A percentile compares a stretch with the other conserved stretches of the same genome.
Evolutionary conservation across 2,888 invertebrate genomes (phyloP).

Genomic region (Drosophila incognita): DNA sequence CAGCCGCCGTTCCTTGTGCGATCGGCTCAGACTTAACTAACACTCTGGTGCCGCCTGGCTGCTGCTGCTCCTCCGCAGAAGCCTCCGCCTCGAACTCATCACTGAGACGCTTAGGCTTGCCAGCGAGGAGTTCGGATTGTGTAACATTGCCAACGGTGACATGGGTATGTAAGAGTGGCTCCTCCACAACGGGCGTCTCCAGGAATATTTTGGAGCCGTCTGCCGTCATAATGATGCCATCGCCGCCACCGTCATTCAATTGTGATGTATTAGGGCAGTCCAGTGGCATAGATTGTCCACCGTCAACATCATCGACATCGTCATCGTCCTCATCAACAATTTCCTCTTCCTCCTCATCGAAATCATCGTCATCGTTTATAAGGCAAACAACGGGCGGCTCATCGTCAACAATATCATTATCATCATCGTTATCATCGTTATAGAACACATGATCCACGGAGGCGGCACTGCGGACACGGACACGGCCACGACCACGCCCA

Average conservation of each 20-base stretch:
- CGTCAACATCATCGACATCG: slow-evolving; percentile 13
- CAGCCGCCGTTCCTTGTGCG: slow-evolving; percentile 33
- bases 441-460: slow-evolving; percentile 47
- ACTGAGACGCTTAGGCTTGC: slow-evolving; percentile 84
- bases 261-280: slow-evolving; percentile 67
- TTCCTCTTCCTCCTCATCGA: slow-evolving; percentile 65
- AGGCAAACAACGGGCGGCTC: slow-evolving; percentile 75
- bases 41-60: slow-evolving; percentile 4
- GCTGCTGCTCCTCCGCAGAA: slow-evolving; percentile 22
- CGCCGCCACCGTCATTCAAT: slow-evolving; percentile 33
- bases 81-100: slow-evolving; percentile 83
- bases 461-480: slow-evolving; percentile 14
- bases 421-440: slow-evolving; percentile 55
- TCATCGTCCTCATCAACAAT: slow-evolving; percentile 60
- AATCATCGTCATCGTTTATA: slow-evolving; percentile 81
- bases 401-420: slow-evolving; percentile 57
- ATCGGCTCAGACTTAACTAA: slow-evolving; percentile 13
- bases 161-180: slow-evolving; percentile 72
- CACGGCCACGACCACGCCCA: slow-evolving; percentile 34
- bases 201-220: slow-evolving; percentile 82
- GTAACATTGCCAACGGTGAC: slow-evolving; percentile 23
- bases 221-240: slow-evolving; percentile 72
- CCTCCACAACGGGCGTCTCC: slow-evolving; percentile 84
- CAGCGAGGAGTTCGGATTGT: slow-evolving; percentile 50
- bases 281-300: slow-evolving; percentile 43